phyloP scores from a whole-genome alignment of 2,888 invertebrate species.

The Epiblema foenella region DNA sequence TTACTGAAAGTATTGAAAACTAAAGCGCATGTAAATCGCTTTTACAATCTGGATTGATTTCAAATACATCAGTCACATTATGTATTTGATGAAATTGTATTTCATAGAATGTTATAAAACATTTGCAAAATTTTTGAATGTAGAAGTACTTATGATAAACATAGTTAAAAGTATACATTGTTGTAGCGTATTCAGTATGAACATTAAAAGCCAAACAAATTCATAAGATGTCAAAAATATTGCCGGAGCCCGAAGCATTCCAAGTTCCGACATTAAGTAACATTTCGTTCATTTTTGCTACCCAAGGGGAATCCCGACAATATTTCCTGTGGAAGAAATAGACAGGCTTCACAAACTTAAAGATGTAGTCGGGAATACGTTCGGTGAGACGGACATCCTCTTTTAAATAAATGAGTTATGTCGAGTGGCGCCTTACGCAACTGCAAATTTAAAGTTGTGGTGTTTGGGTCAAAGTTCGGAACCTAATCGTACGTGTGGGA shows the following conservation, averaged over 20 bases:
- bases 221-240: conserved; percentile 16
- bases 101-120: no score
- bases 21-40: no score
- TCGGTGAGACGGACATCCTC: background rate
- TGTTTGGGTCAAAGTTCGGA: conserved; percentile 20
- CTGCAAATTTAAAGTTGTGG: conserved; percentile 28
- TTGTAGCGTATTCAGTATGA: background rate
- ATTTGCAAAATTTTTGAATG: background rate
- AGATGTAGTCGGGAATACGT: conserved; percentile 1
- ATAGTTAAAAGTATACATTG: background rate
- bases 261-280: conserved; percentile 22
- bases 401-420: background rate
- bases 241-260: conserved; percentile 6
- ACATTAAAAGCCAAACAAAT: conserved; percentile 4
- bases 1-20: no score
- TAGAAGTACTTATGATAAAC: background rate
- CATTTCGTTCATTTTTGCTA: conserved; percentile 27
- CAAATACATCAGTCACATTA: no score
- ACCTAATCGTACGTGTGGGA: conserved; percentile 32
- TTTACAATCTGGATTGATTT: no score
- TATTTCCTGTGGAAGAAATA: conserved; percentile 41
- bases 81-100: no score
- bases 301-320: conserved; percentile 32
- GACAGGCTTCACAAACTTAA: conserved; percentile 31
- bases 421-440: background rate